Conservation (phyloP, 92 coral and sea anemone species). For the Meandrina meandrites region DNA sequence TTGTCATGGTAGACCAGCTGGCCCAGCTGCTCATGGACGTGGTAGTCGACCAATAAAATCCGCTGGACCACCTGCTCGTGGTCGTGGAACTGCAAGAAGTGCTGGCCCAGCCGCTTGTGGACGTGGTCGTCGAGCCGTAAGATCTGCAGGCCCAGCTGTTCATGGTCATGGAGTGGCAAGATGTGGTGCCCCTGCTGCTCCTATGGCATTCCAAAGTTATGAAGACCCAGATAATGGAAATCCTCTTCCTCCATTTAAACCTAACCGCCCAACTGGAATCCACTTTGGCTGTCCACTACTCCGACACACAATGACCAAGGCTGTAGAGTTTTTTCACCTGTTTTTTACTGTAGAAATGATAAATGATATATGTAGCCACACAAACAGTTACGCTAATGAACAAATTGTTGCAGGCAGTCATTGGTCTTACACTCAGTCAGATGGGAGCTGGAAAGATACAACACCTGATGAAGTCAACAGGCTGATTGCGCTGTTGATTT, state of each 20-base stretch:
- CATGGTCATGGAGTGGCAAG: not conserved
- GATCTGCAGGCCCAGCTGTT: no score
- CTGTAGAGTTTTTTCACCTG: slow-evolving; percentile 61
- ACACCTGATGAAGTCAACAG: slow-evolving; percentile 53
- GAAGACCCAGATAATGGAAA: not conserved
- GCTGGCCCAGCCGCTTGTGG: no score
- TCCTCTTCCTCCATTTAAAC: slow-evolving; percentile 1
- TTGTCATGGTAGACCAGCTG: no score
- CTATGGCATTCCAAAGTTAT: not conserved
- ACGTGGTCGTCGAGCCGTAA: no score
- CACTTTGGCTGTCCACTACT: slow-evolving; percentile 52
- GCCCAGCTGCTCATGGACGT: no score
- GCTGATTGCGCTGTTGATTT: slow-evolving; percentile 58
- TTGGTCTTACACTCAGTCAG: slow-evolving; percentile 34
- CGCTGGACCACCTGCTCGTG: no score
- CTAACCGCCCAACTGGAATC: slow-evolving; percentile 39
- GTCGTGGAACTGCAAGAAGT: no score
- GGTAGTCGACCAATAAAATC: no score
- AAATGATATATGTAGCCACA: slow-evolving; percentile 30
- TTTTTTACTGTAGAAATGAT: slow-evolving; percentile 62
- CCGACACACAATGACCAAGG: slow-evolving; percentile 60
- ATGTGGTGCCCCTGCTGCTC: not conserved
- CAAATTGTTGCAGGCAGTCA: slow-evolving; percentile 54
- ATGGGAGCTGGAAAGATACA: slow-evolving; percentile 71
- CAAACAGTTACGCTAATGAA: slow-evolving; percentile 64